phyloP scores from a whole-genome alignment of 1,140 invertebrate genomes.

The Drosophila insularis region DNA sequence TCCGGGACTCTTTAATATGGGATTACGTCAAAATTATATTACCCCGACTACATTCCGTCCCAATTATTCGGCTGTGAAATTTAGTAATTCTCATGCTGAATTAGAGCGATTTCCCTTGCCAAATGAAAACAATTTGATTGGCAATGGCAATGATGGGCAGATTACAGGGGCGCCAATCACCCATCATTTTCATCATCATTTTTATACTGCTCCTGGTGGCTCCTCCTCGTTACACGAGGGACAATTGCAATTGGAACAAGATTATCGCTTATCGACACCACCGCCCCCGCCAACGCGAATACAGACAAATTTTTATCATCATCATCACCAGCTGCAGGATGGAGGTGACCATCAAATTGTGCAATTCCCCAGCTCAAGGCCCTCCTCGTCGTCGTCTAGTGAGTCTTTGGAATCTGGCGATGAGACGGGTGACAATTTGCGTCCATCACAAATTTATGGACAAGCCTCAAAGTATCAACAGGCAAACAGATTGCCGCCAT shows the following conservation, averaged over 20 bases:
- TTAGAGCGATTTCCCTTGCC: slow-evolving; percentile 37
- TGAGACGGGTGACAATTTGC: slow-evolving; percentile 43
- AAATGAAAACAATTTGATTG: slow-evolving; percentile 28
- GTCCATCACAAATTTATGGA: slow-evolving; percentile 48
- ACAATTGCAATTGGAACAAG: background rate
- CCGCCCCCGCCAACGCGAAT: background rate
- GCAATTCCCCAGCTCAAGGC: slow-evolving; percentile 46
- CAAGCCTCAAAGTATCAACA: slow-evolving; percentile 41
- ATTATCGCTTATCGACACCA: background rate
- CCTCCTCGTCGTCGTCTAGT: slow-evolving; percentile 17
- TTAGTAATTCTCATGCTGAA: slow-evolving; percentile 36
- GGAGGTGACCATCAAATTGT: slow-evolving; percentile 21
- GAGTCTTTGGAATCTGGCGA: slow-evolving; percentile 48
- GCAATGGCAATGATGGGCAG: background rate
- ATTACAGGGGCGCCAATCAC: slow-evolving; percentile 40
- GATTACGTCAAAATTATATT: slow-evolving; percentile 49
- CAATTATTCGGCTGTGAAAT: slow-evolving; percentile 57
- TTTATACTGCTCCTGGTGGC: slow-evolving; percentile 69
- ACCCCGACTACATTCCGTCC: slow-evolving; percentile 73
- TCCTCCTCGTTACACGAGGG: slow-evolving; percentile 16
- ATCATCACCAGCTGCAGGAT: background rate
- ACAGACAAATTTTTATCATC: background rate
- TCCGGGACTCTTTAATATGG: slow-evolving; percentile 57
- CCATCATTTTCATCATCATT: slow-evolving; percentile 83
- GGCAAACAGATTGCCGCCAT: slow-evolving; percentile 50